These are phyloP conservation scores for Drosophila kikkawai DNA, from an alignment of 1,140 invertebrate genomes.

Conservation along the genomic window DNA sequence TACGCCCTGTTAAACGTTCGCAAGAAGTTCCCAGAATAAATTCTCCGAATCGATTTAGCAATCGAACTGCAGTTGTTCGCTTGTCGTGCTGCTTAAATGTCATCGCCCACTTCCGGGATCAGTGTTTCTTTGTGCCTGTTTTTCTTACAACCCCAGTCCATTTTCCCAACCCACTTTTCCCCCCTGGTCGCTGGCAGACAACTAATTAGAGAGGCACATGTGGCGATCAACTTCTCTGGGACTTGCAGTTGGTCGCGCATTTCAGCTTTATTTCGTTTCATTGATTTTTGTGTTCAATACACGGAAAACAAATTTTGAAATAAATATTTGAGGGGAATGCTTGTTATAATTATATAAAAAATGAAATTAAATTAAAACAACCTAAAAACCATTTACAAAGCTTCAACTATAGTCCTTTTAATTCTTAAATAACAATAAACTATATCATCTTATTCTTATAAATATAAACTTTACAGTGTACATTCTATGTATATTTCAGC, in stretches of 20 bases:
- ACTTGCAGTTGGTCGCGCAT: slow-evolving; percentile 69
- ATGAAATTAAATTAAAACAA: too few relatives aligned
- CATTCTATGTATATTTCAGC: slow-evolving; percentile 2
- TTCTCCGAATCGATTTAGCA: slow-evolving; percentile 47
- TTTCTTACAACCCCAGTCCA: slow-evolving; percentile 9
- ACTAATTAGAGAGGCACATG: slow-evolving; percentile 76
- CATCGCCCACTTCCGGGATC: slow-evolving; percentile 72
- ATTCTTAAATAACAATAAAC: not conserved
- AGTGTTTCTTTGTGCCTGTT: slow-evolving; percentile 24
- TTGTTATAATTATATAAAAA: not conserved
- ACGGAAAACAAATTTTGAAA: not conserved
- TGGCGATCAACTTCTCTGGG: slow-evolving; percentile 63
- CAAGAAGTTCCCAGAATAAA: slow-evolving; percentile 37
- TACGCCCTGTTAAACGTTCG: slow-evolving; percentile 14
- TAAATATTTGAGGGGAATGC: not conserved
- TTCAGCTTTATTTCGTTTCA: slow-evolving; percentile 63
- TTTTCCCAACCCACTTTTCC: slow-evolving; percentile 9
- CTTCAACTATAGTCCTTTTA: not conserved
- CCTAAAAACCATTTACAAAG: too few relatives aligned
- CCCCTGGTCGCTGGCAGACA: slow-evolving; percentile 11
- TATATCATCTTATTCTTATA: not conserved
- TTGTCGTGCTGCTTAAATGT: slow-evolving; percentile 68
- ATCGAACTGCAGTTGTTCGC: slow-evolving; percentile 68
- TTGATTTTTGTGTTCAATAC: slow-evolving; percentile 27
- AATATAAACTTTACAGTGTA: not conserved